Base-by-base conservation (phyloP, 2,113 vertebrate genomes). In the Girardinichthys multiradiatus region DNA sequence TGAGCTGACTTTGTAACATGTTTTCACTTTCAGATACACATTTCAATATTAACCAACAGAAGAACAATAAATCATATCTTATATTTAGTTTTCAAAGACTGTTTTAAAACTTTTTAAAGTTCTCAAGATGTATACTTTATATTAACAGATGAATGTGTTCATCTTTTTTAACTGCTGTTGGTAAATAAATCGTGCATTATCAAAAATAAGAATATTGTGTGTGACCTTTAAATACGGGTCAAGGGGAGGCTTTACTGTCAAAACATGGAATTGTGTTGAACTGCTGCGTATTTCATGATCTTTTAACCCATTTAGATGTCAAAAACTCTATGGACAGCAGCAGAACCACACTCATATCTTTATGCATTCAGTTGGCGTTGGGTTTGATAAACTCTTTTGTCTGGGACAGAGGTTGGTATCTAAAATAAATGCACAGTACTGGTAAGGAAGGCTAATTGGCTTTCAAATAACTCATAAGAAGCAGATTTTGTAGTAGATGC, bases 81-180 rank as follows among this genome's bases (percentile, higher is more conserved):
- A 4, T 24, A 4, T 10, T 24, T n/a, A 17, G 9, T 19, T 21
- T 31, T 19, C 30, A 30, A 62, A 62, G 21, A 33, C 15, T 62
- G 54, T 58, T 21, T 26, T 2, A 63, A 10, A 24, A 27, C 31
- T 70, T 57, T 68, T 26, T 58, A 59, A 24, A n/a, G 2, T 8
- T 35, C 27, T 12, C 30, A 64, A 35, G 33, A 21, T 72, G 5
- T 30, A 61, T 57, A 9, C 4, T 28, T 1, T 26, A 37, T 29
- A 65, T n/a, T 17, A 10, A 68, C 37, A 68, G 12, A 28, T 71
- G 10, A 65, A 0, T 62, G 6, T 21, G 27, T 75, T 72, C 2
- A 7, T 45, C 2, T 63, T 77, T 70, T 63, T 27, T 17, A 64
- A 33, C 17, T 17, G 66, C 11, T 81, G 54, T 57, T 70, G 3